Evolutionary conservation across 1,140 invertebrate genomes (phyloP).

Genomic region (Stegodyphus mimosarum): DNA sequence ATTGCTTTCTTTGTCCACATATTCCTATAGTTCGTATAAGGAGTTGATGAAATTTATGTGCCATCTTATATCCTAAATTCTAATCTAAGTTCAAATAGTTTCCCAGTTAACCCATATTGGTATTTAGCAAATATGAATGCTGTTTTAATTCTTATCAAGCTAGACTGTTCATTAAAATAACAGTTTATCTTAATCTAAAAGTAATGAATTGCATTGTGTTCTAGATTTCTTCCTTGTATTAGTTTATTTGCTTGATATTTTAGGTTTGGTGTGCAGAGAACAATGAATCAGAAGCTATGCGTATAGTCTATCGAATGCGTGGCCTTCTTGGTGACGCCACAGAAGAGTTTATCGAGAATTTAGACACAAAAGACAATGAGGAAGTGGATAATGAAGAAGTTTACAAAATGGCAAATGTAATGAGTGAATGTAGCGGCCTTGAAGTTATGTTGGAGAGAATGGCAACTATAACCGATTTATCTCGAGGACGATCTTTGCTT

Average conservation of each 20-base stretch:
- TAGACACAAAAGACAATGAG: constrained; percentile 89
- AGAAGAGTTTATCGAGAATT: constrained; percentile 96
- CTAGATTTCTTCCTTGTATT: neutral
- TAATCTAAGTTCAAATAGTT: no score
- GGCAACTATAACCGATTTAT: constrained; percentile 77
- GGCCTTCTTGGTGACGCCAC: constrained; percentile 97
- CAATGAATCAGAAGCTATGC: constrained; percentile 86
- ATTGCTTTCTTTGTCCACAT: no score
- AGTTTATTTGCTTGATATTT: neutral
- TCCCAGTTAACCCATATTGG: no score
- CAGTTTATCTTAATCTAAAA: no score
- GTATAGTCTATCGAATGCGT: constrained; percentile 98
- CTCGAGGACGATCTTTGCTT: constrained; percentile 80
- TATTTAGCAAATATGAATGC: no score
- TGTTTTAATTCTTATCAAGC: no score
- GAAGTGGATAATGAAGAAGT: constrained; percentile 94
- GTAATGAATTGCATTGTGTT: no score
- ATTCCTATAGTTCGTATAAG: no score
- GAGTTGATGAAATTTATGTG: no score
- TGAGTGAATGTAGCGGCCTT: constrained; percentile 87
- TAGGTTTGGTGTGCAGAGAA: constrained; percentile 69
- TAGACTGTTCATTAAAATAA: no score
- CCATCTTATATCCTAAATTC: no score
- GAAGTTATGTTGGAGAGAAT: constrained; percentile 78
- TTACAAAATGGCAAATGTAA: constrained; percentile 82